Evolutionary conservation across 2,888 invertebrate genomes (phyloP), one percentile per base, ranked within the genome.

Genomic region (Dasysyrphus albostriatus): DNA sequence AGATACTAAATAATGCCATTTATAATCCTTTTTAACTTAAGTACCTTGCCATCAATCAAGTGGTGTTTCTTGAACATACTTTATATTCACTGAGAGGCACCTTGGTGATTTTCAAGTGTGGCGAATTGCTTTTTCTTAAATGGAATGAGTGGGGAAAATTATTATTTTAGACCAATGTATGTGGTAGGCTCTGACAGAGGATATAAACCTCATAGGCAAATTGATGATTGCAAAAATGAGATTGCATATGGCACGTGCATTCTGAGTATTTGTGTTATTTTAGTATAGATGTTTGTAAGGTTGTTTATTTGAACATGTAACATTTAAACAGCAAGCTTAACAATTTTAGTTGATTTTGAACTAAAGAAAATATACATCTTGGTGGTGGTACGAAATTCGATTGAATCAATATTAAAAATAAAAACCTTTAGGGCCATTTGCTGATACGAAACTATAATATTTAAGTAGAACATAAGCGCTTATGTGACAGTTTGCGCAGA

Each of bases 11-110:
- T 87, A 83, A 72, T 83, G 65, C 70, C 75, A 87, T 87, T 87
- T 83, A 79, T 75, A 87, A 83, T 78, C 78, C 83, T 75, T 87
- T 83, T 83, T 83, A 75, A 75, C 73, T 79, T 79, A 83, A 87
- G 75, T 78, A 83, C 75, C 58, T 83, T 70, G 63, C 77, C 70
- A 87, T 87, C 83, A 78, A 83, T 87, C 85, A 81, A 67, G 42
- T 29, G 29, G 49, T 34, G 32, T 51, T 82, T 19, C 63, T 78
- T 77, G 72, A n/a, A 73, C 49, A 65, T 32, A 65, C 65, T 47
- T 47, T 59, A 59, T 63, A 59, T 63, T 42, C 34, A 42, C 4
- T 49, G 16, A 12, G 10, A 34, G 14, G 65, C 34, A 34, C 6
- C 24, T 51, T 67, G 24, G 39, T 39, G 24, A 54, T 69, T 47